Evolutionary conservation across 2,797 vertebrate genomes (phyloP).

Genomic region (Mycteria americana): DNA sequence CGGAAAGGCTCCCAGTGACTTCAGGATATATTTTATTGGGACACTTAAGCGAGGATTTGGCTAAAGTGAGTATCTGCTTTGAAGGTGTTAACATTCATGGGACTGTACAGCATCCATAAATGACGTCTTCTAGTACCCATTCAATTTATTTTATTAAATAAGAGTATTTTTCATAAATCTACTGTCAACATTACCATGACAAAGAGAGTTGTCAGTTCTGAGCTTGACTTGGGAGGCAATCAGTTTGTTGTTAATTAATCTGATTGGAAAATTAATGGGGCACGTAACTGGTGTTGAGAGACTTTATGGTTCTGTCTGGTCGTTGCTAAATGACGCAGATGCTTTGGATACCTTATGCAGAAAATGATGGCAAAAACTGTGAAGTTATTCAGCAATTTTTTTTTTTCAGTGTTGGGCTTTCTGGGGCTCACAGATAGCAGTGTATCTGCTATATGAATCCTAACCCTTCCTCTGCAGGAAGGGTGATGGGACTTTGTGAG

Average conservation of each 20-base stretch:
- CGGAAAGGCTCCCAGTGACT: neutral
- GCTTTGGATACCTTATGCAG: neutral
- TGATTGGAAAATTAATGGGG: conserved; percentile 23
- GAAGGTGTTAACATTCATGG: neutral
- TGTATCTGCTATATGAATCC: neutral
- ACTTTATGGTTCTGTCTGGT: neutral
- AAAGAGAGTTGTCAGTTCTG: neutral
- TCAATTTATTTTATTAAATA: conserved; percentile 19
- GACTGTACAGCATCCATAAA: neutral
- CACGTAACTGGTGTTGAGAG: neutral
- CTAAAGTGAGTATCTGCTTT: neutral
- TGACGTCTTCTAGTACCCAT: neutral
- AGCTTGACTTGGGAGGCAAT: neutral
- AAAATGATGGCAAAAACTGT: neutral
- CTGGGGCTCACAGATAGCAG: neutral
- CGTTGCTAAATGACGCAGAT: neutral
- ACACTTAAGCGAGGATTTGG: neutral
- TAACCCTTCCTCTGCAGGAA: neutral
- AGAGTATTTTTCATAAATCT: conserved; percentile 10
- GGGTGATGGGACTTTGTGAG: neutral
- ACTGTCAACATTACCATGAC: neutral
- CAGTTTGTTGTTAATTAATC: conserved; percentile 3
- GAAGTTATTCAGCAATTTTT: neutral
- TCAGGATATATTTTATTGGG: neutral
- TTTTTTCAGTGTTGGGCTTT: neutral